A percentile compares a stretch with the other conserved stretches of the same genome.
These are phyloP conservation scores for human DNA, from an alignment of 2,113 vertebrate species.

Conservation along the genomic window DNA sequence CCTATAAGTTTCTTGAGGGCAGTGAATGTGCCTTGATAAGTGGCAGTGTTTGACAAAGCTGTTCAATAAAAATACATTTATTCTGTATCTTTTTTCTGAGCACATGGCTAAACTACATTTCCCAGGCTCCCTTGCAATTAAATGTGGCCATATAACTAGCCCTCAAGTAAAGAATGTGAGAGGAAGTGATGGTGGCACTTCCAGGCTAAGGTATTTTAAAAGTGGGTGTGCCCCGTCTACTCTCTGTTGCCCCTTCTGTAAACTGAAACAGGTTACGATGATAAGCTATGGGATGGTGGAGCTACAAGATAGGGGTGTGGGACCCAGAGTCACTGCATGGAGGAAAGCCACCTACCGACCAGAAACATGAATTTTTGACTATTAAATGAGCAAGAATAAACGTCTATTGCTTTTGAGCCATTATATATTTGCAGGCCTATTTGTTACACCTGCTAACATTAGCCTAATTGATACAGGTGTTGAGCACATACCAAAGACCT, in stretches of 20 bases:
- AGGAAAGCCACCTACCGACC: neutral
- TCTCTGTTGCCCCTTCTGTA: neutral
- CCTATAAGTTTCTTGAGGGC: neutral
- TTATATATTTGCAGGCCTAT: neutral
- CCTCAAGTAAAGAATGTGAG: neutral
- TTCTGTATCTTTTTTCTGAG: neutral
- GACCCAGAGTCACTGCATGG: neutral
- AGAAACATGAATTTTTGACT: neutral
- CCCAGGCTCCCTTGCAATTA: conserved; percentile 4
- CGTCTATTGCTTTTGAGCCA: neutral
- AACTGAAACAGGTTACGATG: neutral
- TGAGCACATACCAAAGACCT: neutral
- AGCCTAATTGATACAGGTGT: neutral
- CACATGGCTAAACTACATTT: conserved; percentile 21
- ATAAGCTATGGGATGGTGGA: neutral
- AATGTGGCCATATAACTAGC: neutral
- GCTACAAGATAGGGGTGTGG: neutral
- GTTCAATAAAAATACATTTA: conserved; percentile 16
- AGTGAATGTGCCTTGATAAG: neutral
- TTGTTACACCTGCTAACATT: conserved; percentile 1
- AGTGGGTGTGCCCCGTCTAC: neutral
- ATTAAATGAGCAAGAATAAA: conserved; percentile 12
- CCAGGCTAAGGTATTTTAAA: conserved; percentile 5
- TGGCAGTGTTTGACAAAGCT: conserved; percentile 2
- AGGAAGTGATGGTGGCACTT: neutral